phyloP scores from a whole-genome alignment of 30 jellyfish, hydroid and myxozoan genomes.

The Nemopilema nomurai region DNA sequence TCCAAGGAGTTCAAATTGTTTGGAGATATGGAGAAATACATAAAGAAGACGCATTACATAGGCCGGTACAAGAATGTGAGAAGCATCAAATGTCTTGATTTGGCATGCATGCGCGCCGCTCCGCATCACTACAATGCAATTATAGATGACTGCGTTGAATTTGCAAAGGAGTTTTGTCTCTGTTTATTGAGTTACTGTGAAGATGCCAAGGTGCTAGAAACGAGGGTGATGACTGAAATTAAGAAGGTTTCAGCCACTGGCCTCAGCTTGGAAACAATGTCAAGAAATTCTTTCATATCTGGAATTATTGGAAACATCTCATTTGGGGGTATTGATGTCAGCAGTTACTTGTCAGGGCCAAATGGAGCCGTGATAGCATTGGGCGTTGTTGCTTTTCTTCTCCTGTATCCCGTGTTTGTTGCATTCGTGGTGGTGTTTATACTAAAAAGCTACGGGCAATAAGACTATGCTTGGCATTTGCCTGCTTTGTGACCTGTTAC shows the following conservation, averaged over 20 bases:
- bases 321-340: constrained; percentile 34
- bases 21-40: constrained; percentile 7
- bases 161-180: constrained; percentile 50
- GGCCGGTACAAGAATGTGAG: constrained; percentile 32
- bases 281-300: constrained; percentile 43
- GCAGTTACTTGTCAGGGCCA: constrained; percentile 40
- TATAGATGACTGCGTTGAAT: constrained; percentile 51
- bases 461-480: background rate
- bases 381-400: background rate
- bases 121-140: constrained; percentile 59
- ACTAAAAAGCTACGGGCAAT: constrained; percentile 1
- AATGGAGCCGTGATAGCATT: background rate
- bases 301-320: constrained; percentile 39
- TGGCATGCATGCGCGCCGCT: constrained; percentile 46
- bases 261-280: constrained; percentile 37
- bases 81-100: constrained; percentile 33
- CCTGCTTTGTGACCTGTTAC: background rate
- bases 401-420: constrained; percentile 15
- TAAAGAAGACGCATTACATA: constrained; percentile 11
- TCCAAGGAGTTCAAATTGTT: constrained; percentile 8
- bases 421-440: constrained; percentile 2
- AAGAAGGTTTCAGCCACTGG: constrained; percentile 55
- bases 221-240: constrained; percentile 1
- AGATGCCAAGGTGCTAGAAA: constrained; percentile 8
- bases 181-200: constrained; percentile 49